A percentile compares a stretch with the other conserved stretches of the same genome.
These are phyloP conservation scores for Cairina moschata DNA, from an alignment of 2,113 vertebrate genomes.

Conservation along the genomic window DNA sequence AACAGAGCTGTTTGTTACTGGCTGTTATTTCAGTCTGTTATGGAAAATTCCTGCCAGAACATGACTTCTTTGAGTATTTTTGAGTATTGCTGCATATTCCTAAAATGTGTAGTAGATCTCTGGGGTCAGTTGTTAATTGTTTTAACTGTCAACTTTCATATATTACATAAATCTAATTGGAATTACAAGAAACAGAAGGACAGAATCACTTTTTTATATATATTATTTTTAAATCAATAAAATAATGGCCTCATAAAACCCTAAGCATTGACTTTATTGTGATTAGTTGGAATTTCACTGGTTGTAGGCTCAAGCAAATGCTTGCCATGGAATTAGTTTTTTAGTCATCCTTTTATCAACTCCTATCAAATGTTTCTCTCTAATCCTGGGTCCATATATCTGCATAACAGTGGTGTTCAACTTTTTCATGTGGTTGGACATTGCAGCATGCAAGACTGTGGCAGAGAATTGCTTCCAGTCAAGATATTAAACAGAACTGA, in stretches of 20 bases:
- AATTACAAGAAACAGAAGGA: not conserved
- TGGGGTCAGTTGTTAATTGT: not conserved
- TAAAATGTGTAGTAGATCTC: not conserved
- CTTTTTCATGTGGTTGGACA: not conserved
- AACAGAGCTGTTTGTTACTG: not conserved
- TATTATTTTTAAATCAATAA: too few species aligned
- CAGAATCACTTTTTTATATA: not conserved
- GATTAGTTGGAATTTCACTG: not conserved
- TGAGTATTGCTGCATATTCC: not conserved
- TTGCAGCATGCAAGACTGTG: not conserved
- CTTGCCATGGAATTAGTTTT: not conserved
- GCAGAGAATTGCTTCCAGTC: not conserved
- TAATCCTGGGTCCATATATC: not conserved
- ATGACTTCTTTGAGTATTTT: not conserved
- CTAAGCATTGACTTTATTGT: not conserved
- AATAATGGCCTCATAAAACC: not conserved
- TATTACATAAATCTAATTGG: not conserved
- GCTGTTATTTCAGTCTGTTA: not conserved
- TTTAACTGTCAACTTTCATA: not conserved
- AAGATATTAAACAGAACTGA: not conserved
- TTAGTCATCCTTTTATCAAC: not conserved
- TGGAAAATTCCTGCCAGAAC: slow-evolving; percentile 16
- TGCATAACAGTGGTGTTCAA: not conserved
- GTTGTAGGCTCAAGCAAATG: not conserved
- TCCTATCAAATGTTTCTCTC: not conserved